These are phyloP conservation scores for Meteorus sp. DNA, from an alignment of 1,140 invertebrate species.

Conservation along the genomic window DNA sequence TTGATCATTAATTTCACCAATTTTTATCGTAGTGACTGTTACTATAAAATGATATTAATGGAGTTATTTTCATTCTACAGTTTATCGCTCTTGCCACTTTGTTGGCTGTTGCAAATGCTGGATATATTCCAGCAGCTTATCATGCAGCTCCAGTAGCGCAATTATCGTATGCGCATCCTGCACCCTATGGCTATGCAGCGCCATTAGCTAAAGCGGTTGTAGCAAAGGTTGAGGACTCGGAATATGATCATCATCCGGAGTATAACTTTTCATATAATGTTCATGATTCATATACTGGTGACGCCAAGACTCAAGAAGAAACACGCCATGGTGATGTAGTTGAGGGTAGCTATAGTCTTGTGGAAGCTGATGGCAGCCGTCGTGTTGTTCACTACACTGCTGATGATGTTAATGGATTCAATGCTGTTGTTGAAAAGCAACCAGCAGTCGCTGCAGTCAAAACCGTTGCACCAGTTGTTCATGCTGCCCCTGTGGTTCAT, in stretches of 20 bases:
- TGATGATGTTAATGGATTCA: conserved; percentile 19
- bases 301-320: conserved; percentile 28
- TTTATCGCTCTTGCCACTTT: conserved; percentile 33
- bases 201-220: conserved; percentile 7
- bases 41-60: no score
- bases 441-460: background rate
- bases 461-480: conserved; percentile 2
- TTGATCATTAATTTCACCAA: background rate
- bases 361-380: conserved; percentile 22
- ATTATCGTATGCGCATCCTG: conserved; percentile 4
- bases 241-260: conserved; percentile 23
- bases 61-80: background rate
- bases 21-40: no score
- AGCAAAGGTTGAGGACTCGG: conserved; percentile 2
- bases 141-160: conserved; percentile 12
- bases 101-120: conserved; percentile 37
- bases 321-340: conserved; percentile 26
- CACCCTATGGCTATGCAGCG: conserved; percentile 16
- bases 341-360: conserved; percentile 25
- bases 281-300: conserved; percentile 24
- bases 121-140: conserved; percentile 22
- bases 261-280: conserved; percentile 25
- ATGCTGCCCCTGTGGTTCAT: conserved; percentile 2
- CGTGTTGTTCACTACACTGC: conserved; percentile 20
- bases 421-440: conserved; percentile 20